Base-by-base conservation (phyloP, 2,888 invertebrate genomes). In the Eutolmus rufibarbis region DNA sequence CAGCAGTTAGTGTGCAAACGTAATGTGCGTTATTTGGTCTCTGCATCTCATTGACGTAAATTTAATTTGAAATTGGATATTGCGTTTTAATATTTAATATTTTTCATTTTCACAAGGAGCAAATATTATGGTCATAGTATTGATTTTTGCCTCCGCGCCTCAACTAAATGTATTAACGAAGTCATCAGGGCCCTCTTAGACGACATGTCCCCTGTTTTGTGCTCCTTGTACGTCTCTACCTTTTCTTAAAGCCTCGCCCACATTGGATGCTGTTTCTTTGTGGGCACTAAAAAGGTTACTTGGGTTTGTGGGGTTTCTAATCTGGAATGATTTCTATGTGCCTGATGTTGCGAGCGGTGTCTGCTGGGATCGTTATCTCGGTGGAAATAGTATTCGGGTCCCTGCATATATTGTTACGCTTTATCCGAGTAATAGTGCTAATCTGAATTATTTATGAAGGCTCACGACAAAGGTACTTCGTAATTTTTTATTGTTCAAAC, bases 281-380 rank as follows among this genome's bases (percentile, higher is more conserved):
- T n/a, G 76, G 76, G 34, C 2, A 76, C 76, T 37, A 76, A 76
- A 76, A 76, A 37, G 76, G 76, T 76, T 76, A 76, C 76, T 76
- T 76, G n/a, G 14, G 34, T 37, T 76, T 37, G 34, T 34, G 76
- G 76, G 76, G 37, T 19, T 37, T 76, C n/a, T 76, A 76, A 76
- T 37, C 76, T 76, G 76, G 37, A 76, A 76, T 34, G 76, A 76
- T 76, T 76, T 76, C 76, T 34, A 34, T 37, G 76, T 76, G 28
- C 76, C 16, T 76, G 76, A 37, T 76, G 76, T 19, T 76, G 31
- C 76, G 37, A 76, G n/a, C 34, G 34, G 34, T 37, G 37, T 76
- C 76, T 76, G 34, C 76, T 34, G 19, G 37, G 34, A 66, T 66
- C 66, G 66, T 66, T 66, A 66, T 66, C 12, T 66, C 23, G 28